These are phyloP conservation scores for Rhodophaea formosa DNA, from an alignment of 2,888 invertebrate species.

Conservation along the genomic window DNA sequence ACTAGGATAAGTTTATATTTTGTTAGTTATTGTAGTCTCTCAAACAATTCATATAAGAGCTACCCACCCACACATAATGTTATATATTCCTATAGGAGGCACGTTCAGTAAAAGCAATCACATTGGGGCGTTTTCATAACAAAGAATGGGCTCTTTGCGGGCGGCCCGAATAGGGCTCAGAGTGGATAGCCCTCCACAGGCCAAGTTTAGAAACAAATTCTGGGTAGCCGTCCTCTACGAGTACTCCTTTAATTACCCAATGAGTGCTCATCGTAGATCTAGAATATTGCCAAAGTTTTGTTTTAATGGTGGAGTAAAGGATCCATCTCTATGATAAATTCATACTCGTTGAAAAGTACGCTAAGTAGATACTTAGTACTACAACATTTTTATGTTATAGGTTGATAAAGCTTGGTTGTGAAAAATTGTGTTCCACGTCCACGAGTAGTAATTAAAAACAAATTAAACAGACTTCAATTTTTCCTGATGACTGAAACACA, in stretches of 20 bases:
- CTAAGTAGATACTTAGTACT: too few species aligned
- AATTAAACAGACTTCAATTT: too few species aligned
- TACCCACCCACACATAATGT: too few species aligned
- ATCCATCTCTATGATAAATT: not conserved
- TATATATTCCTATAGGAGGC: slow-evolving; percentile 17
- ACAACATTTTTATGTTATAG: too few species aligned
- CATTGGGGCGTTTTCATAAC: slow-evolving; percentile 45
- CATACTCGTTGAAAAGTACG: too few species aligned
- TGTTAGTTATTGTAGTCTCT: too few species aligned
- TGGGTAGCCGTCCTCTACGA: slow-evolving; percentile 3
- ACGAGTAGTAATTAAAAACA: too few species aligned
- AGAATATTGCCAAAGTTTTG: slow-evolving; percentile 21
- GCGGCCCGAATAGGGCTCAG: slow-evolving; percentile 33
- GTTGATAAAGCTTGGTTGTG: too few species aligned
- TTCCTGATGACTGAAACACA: too few species aligned
- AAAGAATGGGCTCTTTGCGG: slow-evolving; percentile 41
- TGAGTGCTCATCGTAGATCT: slow-evolving; percentile 19
- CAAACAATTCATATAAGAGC: too few species aligned
- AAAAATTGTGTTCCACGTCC: too few species aligned
- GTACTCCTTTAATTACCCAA: slow-evolving; percentile 19
- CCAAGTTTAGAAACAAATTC: slow-evolving; percentile 36
- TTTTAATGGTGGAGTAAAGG: not conserved
- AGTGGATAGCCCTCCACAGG: slow-evolving; percentile 41
- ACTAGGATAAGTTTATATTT: too few species aligned
- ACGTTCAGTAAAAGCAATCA: slow-evolving; percentile 36